Evolutionary conservation across 2,888 invertebrate genomes (phyloP), one percentile per base, ranked within the genome.

Genomic region (Drosophila imparisetae): DNA sequence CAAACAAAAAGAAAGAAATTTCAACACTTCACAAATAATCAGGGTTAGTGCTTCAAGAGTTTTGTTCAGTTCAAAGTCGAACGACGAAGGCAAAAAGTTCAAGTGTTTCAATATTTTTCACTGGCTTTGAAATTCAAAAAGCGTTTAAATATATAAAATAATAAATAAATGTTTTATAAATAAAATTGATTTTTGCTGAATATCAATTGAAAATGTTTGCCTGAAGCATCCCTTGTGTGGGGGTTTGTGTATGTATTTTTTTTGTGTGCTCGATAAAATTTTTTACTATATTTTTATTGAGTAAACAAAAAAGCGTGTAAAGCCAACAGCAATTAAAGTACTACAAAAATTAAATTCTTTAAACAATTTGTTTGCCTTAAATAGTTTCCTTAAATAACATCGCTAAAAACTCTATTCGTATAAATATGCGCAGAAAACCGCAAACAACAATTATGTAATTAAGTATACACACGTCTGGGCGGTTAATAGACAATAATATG

Each of bases 381-480:
- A 67, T 73, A 77, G 74, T 70, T 66, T 64, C 29, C 71, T 81
- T 80, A 81, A 82, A 81, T 82, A 85, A 89, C 89, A 81, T 83
- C 57, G 84, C 89, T 81, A 70, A 86, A 80, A 88, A 85, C 86
- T 84, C 86, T 89, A 86, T 81, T 81, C 86, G 73, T 74, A 69
- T 75, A 79, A 73, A 76, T 80, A 80, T 74, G 77, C 70, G 77
- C 66, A 79, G 70, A 66, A 48, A 85, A 78, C 80, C 74, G 85
- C 86, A 86, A 84, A 89, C 84, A 90, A 89, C 89, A 89, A 89
- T 86, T 79, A 89, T 79, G 75, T 80, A 80, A 72, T 75, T 80
- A 78, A 73, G 72, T 84, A 76, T 83, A 75, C 79, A 75, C 70
- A 77, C 77, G 72, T 75, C 73, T 73, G 66, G 73, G 60, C 48